Base-by-base conservation (phyloP, 2,113 vertebrate genomes). In the Indicator indicator region DNA sequence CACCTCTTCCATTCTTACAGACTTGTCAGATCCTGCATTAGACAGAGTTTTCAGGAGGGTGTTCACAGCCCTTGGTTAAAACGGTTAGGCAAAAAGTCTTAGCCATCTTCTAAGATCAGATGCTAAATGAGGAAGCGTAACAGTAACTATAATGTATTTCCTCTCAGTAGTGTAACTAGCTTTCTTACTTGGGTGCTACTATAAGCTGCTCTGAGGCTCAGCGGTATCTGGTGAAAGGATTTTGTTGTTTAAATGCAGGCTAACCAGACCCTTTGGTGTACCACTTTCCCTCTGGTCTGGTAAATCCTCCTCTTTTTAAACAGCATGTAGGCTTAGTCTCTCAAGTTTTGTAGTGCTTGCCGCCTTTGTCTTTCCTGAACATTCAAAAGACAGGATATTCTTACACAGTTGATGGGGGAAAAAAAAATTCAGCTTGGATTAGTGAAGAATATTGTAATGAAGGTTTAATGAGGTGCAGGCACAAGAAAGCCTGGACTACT, bases 1-100 rank as follows among this genome's bases (percentile, higher is more conserved):
- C 3, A 11, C 54, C 67, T 92, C 48, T 75, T 63, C 59, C 75
- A 93, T 64, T 36, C 76, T 54, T 65, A 65, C 48, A 92, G 81
- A 56, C 82, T 55, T 74, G 87, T 80, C 75, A 77, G 65, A 58
- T 91, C 72, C 86, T 88, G 86, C 67, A 76, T 56, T 56, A 85
- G 72, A n/a, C 67, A 75, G n/a, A 69, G n/a, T 83, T 82, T 88
- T 74, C 72, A 81, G 65, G 15, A 93, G 71, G 75, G 60, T 54
- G 73, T 76, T 88, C 86, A 83, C 42, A 79, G 56, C 46, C 89
- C 56, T 88, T 77, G 78, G 56, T 64, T 93, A 94, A 89, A 89
- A 82, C 0, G 1, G 76, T 70, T 60, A 83, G 72, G 78, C 63
- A 86, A 75, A 70, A 91, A 70, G 13, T 65, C 76, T 83, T 71